A percentile compares a stretch with the other conserved stretches of the same genome.
phyloP scores from a whole-genome alignment of 2,888 invertebrate species.

The Drosophila austrosaltans region DNA sequence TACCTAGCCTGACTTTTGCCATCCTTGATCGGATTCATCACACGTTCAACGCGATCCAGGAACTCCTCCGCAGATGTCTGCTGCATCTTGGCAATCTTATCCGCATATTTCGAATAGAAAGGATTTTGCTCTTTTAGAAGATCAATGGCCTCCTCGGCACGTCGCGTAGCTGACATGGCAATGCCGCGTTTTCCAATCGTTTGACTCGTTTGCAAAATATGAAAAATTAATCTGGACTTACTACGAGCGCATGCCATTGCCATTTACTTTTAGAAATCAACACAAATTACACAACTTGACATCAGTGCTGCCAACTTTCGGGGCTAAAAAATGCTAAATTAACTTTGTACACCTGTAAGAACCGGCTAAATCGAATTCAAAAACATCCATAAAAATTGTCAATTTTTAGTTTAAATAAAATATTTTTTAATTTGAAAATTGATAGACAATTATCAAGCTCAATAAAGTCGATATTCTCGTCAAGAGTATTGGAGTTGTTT shows the following conservation, averaged over 20 bases:
- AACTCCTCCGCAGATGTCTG: slow-evolving; percentile 91
- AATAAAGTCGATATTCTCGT: not conserved
- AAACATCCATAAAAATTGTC: not conserved
- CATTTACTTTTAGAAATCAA: slow-evolving; percentile 18
- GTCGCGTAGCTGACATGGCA: slow-evolving; percentile 83
- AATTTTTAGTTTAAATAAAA: not conserved
- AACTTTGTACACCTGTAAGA: not conserved
- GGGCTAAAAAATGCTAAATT: not conserved
- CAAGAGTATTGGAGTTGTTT: not conserved
- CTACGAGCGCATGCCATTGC: slow-evolving; percentile 64
- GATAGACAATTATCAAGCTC: not conserved
- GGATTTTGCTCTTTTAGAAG: slow-evolving; percentile 87
- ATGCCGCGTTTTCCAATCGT: slow-evolving; percentile 65
- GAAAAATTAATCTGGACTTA: slow-evolving; percentile 28
- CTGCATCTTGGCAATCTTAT: slow-evolving; percentile 89
- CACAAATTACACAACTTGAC: slow-evolving; percentile 57
- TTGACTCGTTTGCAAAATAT: slow-evolving; percentile 29
- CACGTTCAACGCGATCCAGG: slow-evolving; percentile 86
- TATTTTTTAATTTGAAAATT: not conserved
- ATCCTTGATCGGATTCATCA: slow-evolving; percentile 78
- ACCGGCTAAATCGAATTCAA: not conserved
- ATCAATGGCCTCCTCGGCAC: slow-evolving; percentile 84
- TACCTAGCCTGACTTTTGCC: slow-evolving; percentile 79
- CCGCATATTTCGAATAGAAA: slow-evolving; percentile 91
- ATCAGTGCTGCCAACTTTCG: not conserved